These are phyloP conservation scores for Thumatha senex DNA, from an alignment of 2,888 invertebrate species.

Conservation along the genomic window DNA sequence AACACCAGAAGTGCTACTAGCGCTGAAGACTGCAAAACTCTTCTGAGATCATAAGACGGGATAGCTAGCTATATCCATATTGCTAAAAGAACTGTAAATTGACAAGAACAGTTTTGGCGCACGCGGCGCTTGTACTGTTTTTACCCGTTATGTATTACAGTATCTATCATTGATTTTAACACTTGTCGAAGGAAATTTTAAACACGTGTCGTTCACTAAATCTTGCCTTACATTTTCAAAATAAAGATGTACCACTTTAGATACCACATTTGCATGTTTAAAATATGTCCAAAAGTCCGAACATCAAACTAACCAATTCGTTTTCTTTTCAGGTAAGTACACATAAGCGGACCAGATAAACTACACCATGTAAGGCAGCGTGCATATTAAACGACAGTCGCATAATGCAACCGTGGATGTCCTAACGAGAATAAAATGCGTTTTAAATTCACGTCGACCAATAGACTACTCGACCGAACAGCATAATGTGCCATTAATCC, in stretches of 20 bases:
- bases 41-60: too few relatives aligned
- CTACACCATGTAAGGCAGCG: constrained; percentile 34
- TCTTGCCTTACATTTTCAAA: not conserved
- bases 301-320: constrained; percentile 21
- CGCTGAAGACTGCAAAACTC: too few relatives aligned
- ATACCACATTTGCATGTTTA: not conserved
- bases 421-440: constrained; percentile 67
- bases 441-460: constrained; percentile 60
- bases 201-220: not conserved
- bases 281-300: constrained; percentile 2
- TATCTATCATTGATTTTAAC: too few relatives aligned
- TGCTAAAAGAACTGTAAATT: too few relatives aligned
- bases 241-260: not conserved
- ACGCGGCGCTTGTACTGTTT: too few relatives aligned
- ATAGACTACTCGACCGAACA: constrained; percentile 30
- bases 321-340: constrained; percentile 68
- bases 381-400: constrained; percentile 40
- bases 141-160: too few relatives aligned
- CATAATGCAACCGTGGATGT: constrained; percentile 40
- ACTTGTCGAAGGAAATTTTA: not conserved
- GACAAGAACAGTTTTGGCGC: too few relatives aligned
- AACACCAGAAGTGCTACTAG: too few relatives aligned
- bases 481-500: constrained; percentile 62
- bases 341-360: constrained; percentile 28
- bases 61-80: too few relatives aligned